A percentile compares a stretch with the other conserved stretches of the same genome.
These are phyloP conservation scores for Macroramphosus scolopax DNA, from an alignment of 2,797 vertebrate species.

Conservation along the genomic window DNA sequence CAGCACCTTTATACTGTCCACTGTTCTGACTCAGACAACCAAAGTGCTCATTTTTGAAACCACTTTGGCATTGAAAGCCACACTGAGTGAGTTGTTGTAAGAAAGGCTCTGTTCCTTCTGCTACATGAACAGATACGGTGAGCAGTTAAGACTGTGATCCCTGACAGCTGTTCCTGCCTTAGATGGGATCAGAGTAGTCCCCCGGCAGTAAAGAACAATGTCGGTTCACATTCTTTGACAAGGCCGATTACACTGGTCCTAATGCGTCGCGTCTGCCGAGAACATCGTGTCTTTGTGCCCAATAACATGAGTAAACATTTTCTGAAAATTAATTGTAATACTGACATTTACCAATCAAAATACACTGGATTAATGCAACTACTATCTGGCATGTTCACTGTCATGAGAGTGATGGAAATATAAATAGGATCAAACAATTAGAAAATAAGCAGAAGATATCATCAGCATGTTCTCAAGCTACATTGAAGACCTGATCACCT, in stretches of 20 bases:
- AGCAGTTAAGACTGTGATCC: conserved; percentile 72
- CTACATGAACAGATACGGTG: conserved; percentile 65
- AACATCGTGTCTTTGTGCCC: conserved; percentile 7
- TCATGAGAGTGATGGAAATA: too few relatives aligned
- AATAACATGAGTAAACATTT: too few relatives aligned
- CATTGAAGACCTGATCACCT: too few relatives aligned
- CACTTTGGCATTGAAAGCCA: conserved; percentile 45
- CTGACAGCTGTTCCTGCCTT: conserved; percentile 76
- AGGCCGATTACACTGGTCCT: conserved; percentile 47
- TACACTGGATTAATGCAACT: too few relatives aligned
- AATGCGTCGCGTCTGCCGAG: conserved; percentile 21
- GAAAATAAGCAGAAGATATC: too few relatives aligned
- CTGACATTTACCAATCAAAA: conserved; percentile 5
- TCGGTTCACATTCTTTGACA: conserved; percentile 64
- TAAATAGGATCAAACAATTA: too few relatives aligned
- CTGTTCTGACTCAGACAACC: conserved; percentile 37
- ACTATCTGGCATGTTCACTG: too few relatives aligned
- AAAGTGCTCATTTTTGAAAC: conserved; percentile 56
- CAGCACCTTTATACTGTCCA: conserved; percentile 20
- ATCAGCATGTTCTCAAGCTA: too few relatives aligned
- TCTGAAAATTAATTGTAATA: too few relatives aligned
- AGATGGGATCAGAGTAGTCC: conserved; percentile 72
- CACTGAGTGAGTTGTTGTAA: conserved; percentile 59
- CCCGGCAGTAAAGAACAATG: conserved; percentile 44
- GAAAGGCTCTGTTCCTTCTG: conserved; percentile 55